Evolutionary conservation across 2,113 vertebrate species (phyloP), one percentile per base, ranked within the genome.

Genomic region (Menidia beryllina): DNA sequence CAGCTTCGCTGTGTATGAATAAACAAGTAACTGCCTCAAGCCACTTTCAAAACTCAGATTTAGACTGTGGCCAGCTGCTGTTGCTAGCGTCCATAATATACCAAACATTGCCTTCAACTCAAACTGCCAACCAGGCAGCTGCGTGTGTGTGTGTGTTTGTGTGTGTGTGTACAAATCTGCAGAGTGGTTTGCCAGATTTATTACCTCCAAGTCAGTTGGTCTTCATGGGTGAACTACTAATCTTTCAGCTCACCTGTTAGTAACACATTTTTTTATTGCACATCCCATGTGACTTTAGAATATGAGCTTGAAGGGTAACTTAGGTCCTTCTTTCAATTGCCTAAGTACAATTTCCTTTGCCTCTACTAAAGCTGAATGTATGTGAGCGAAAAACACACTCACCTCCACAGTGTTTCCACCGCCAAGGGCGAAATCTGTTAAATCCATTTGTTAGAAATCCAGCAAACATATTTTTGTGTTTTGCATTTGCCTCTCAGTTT

Each of bases 61-160:
- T 72, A 72, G 76, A 85, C 49, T 20, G 65, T 62, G 60, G 76
- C 67, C 84, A 77, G 78, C 81, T 83, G 75, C 79, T 74, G 55
- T 56, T 68, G 63, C 69, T 63, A 26, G 47, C 1, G 5, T 34
- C 7, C 10, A 6, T 34, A 47, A 6, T 34, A 47, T 24, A 61
- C 47, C 60, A 43, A 77, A 80, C 47, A 15, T 34, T 59, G 43
- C 55, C 51, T 64, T 45, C 55, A 57, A 53, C 12, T 49, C 66
- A 63, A 70, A 41, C 61, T 55, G 41, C 41, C 41, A 45, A 55
- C 67, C 61, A 79, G 53, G 58, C 51, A n/a, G 6, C n/a, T 55
- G n/a, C 55, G 61, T 66, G 41, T 58, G 23, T 19, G 30, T 34
- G 30, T 34, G 30, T 34, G 30, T 34, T 1, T 34, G 30, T 50